phyloP scores from a whole-genome alignment of 2,888 invertebrate genomes.

The Cacoxenus indagator region DNA sequence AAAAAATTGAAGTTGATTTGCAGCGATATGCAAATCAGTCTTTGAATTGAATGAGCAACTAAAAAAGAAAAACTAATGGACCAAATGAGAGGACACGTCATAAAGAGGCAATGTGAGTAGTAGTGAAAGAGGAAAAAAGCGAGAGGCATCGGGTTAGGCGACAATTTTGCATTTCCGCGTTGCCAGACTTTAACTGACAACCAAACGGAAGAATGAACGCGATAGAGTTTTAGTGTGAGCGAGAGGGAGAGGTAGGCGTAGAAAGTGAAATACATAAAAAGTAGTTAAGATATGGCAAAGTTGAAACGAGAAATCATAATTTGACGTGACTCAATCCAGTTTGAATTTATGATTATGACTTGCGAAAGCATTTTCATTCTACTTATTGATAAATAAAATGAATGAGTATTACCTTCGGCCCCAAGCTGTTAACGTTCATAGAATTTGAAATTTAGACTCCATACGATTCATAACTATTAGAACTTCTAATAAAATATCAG shows the following conservation, averaged over 20 bases:
- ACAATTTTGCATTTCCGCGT: slow-evolving; percentile 57
- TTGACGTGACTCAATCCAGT: too few species aligned
- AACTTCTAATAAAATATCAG: too few species aligned
- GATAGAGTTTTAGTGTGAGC: not conserved
- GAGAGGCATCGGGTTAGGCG: slow-evolving; percentile 1
- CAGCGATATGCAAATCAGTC: slow-evolving; percentile 35
- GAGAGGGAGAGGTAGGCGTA: not conserved
- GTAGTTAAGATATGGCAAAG: too few species aligned
- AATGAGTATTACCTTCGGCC: too few species aligned
- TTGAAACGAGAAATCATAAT: too few species aligned
- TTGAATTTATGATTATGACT: slow-evolving; percentile 13
- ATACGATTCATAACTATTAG: too few species aligned
- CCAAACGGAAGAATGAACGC: slow-evolving; percentile 33
- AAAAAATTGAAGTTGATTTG: slow-evolving; percentile 44
- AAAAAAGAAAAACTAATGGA: not conserved
- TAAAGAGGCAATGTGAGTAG: not conserved
- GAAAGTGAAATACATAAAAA: not conserved
- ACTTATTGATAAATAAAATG: too few species aligned
- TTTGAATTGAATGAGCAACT: not conserved
- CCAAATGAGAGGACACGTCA: not conserved
- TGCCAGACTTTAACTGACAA: slow-evolving; percentile 49
- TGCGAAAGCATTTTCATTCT: too few species aligned
- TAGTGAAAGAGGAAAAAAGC: slow-evolving; percentile 9
- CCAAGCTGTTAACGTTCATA: too few species aligned
- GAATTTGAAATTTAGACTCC: too few species aligned